Evolutionary conservation across 2,113 vertebrate genomes (phyloP).

Genomic region (Oenanthe oenanthe): DNA sequence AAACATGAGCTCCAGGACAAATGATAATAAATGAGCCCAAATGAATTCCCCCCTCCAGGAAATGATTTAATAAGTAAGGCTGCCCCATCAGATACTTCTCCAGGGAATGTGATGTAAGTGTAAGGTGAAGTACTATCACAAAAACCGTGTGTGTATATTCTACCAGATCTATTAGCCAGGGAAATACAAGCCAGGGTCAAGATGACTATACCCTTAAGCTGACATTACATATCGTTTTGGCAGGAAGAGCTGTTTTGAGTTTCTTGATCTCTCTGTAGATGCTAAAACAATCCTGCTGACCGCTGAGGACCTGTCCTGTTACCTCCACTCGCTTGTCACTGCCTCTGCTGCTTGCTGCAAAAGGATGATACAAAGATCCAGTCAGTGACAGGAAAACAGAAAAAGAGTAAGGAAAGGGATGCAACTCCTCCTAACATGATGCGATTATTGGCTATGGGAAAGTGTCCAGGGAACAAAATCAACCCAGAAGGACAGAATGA

Average conservation of each 20-base stretch:
- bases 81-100: slow-evolving; percentile 6
- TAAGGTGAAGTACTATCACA: slow-evolving; percentile 49
- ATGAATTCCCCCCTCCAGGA: slow-evolving; percentile 39
- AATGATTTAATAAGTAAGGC: slow-evolving; percentile 19
- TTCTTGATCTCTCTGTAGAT: background rate
- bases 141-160: background rate
- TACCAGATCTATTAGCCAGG: background rate
- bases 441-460: background rate
- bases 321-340: background rate
- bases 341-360: background rate
- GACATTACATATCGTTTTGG: background rate
- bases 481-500: background rate
- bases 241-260: background rate
- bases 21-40: slow-evolving; percentile 33
- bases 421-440: background rate
- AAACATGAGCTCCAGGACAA: slow-evolving; percentile 9
- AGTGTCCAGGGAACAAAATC: background rate
- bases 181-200: background rate
- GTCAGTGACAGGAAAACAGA: background rate
- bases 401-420: background rate
- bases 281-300: background rate
- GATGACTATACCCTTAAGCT: background rate
- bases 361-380: background rate
- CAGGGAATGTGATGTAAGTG: slow-evolving; percentile 53
- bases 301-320: background rate